Evolutionary conservation across 1,140 invertebrate species (phyloP), one percentile per base, ranked within the genome.

Genomic region (Leptopilina clavipes): DNA sequence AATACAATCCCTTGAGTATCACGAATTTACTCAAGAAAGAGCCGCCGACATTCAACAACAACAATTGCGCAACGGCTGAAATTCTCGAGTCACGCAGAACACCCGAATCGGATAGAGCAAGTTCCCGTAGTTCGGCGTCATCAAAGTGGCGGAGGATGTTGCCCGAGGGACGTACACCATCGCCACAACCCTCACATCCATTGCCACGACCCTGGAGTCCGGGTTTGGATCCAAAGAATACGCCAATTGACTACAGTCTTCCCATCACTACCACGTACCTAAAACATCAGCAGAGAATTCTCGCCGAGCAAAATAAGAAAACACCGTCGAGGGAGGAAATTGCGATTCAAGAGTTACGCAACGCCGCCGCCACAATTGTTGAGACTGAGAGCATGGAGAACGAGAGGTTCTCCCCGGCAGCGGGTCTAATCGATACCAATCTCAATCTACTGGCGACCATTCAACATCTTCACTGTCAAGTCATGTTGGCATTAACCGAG

Each of bases 231-330:
- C 82, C 87, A 5, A 89, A 88, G 75, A 85, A 89, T 81, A 84
- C 87, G 74, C 90, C 92, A 73, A 93, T 95, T 52, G 95, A 96
- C 88, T 96, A 95, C 87, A 94, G 94, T 83, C 92, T 96, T 78
- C 95, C 96, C 11, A 96, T 97, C 79, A 96, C 96, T 3, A 96
- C 95, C 12, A 95, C 95, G 1, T 96, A 96, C 88, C 90, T 97
- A 86, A 96, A 96, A 86, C 94, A 96, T 84, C 95, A 95, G 90
- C 91, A 94, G 84, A 94, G 91, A 72, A 81, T 86, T 18, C 81
- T 82, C 40, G 85, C 87, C 10, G 87, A 89, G 77, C 84, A 87
- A 71, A 86, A 84, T 70, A 87, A 85, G 75, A 75, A 73, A 8
- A 52, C 48, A n/a, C 65, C 72, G 3, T 48, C 43, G 0, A 74